phyloP scores from a whole-genome alignment of 2,113 vertebrate species.

The Lasiurus borealis region DNA sequence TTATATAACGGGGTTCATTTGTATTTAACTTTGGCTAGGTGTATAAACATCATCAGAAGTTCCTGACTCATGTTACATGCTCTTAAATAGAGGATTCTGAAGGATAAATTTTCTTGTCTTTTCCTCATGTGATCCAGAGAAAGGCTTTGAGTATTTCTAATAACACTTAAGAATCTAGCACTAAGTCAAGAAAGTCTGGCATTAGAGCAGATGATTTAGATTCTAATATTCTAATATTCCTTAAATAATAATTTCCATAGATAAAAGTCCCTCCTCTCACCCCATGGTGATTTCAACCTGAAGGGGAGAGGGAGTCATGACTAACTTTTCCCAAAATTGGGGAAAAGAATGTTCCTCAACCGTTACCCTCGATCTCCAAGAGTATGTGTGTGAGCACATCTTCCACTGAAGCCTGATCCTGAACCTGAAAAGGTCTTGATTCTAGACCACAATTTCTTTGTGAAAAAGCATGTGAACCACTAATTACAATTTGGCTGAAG shows the following conservation, averaged over 20 bases:
- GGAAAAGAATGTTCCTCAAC: background rate
- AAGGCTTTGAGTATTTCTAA: background rate
- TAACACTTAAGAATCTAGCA: background rate
- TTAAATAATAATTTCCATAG: background rate
- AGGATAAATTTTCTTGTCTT: background rate
- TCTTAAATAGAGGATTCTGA: constrained; percentile 2
- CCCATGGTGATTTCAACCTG: background rate
- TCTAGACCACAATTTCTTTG: background rate
- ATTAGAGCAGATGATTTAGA: background rate
- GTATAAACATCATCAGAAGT: background rate
- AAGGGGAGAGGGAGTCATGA: background rate
- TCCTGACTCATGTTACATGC: background rate
- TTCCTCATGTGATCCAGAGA: background rate
- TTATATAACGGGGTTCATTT: background rate
- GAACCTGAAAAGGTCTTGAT: background rate
- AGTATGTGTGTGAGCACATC: background rate
- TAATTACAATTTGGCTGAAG: background rate
- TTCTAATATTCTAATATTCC: background rate
- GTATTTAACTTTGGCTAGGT: background rate
- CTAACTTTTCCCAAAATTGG: background rate
- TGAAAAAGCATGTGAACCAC: background rate
- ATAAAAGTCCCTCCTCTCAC: background rate
- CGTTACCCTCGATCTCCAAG: background rate
- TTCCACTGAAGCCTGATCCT: background rate
- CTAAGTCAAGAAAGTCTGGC: background rate